phyloP scores from a whole-genome alignment of 2,888 invertebrate genomes.

The Nasonovia ribisnigri region DNA sequence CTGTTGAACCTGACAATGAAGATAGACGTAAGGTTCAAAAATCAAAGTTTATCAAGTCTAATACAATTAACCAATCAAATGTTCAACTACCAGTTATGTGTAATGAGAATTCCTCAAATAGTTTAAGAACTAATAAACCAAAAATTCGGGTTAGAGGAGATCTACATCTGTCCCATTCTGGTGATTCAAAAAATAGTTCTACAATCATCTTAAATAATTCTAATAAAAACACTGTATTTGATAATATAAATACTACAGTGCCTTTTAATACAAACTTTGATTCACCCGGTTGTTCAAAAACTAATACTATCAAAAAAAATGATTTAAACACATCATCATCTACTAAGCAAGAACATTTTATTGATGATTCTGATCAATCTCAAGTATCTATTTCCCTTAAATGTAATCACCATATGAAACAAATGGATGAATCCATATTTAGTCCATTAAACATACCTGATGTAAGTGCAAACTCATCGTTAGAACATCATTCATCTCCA shows the following conservation, averaged over 20 bases:
- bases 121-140: background rate
- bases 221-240: background rate
- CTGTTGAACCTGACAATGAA: background rate
- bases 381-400: background rate
- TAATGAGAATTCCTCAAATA: background rate
- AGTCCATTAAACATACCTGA: conserved; percentile 8
- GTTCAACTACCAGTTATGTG: background rate
- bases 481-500: background rate
- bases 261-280: background rate
- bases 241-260: background rate
- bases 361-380: background rate
- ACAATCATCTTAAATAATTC: background rate
- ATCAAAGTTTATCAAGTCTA: background rate
- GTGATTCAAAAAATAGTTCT: background rate
- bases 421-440: conserved; percentile 5
- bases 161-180: background rate
- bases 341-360: conserved; percentile 25
- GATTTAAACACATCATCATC: background rate
- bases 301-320: background rate
- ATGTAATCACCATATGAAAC: background rate
- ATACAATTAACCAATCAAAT: background rate
- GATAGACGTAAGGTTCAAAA: background rate
- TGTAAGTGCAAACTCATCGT: background rate
- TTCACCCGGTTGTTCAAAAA: background rate
- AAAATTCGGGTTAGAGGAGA: conserved; percentile 23